Conservation (phyloP, 2,113 vertebrate genomes). For the Tachycineta bicolor region DNA sequence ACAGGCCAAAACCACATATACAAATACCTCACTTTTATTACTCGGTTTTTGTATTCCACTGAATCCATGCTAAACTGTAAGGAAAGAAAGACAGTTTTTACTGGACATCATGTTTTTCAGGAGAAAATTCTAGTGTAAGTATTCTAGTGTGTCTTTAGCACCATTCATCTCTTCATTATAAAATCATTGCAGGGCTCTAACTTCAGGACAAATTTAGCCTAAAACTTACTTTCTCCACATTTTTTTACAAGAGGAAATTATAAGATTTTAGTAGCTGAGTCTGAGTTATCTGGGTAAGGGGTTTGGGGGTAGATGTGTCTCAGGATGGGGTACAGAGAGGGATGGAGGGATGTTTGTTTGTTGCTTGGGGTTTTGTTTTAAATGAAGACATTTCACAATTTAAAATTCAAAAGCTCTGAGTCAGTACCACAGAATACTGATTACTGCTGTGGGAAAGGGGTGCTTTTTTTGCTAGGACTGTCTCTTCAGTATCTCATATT, state of each 20-base stretch:
- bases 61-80: not conserved
- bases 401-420: not conserved
- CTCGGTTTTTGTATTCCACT: not conserved
- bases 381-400: not conserved
- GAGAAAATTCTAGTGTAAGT: not conserved
- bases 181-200: not conserved
- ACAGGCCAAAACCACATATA: not conserved
- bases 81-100: not conserved
- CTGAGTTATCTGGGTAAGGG: not conserved
- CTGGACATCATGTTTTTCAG: not conserved
- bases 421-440: not conserved
- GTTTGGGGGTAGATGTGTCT: rapidly evolving
- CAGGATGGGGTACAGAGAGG: not conserved
- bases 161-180: not conserved
- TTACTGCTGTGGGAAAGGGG: not conserved
- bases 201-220: not conserved
- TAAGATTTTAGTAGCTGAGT: not conserved
- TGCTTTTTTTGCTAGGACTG: not conserved
- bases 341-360: not conserved
- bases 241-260: not conserved
- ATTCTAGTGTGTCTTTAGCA: not conserved
- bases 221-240: not conserved
- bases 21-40: not conserved
- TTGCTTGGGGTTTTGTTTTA: not conserved
- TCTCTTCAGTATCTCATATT: not conserved